These are phyloP conservation scores for Gallinago media DNA, from an alignment of 2,113 vertebrate genomes.

Conservation along the genomic window DNA sequence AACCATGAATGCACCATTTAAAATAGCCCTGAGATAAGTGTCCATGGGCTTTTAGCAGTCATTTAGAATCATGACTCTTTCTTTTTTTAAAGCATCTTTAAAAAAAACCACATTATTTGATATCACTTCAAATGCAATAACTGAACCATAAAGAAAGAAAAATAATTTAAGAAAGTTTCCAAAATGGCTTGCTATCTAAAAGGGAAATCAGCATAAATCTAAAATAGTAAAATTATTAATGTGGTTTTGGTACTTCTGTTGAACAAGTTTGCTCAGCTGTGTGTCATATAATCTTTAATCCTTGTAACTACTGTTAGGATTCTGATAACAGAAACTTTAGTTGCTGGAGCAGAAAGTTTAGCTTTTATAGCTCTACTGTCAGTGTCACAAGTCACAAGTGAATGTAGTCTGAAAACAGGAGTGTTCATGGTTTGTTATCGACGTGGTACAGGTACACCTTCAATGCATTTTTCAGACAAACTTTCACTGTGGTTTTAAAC, in stretches of 20 bases:
- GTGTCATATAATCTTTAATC: neutral
- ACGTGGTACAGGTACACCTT: neutral
- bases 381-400: neutral
- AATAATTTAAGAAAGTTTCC: neutral
- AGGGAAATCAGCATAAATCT: neutral
- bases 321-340: neutral
- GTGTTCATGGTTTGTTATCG: neutral
- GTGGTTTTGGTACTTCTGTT: neutral
- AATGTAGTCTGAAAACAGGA: neutral
- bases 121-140: neutral
- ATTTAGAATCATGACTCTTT: neutral
- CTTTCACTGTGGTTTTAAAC: neutral
- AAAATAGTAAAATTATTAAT: neutral
- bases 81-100: neutral
- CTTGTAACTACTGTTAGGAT: neutral
- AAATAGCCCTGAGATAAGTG: neutral
- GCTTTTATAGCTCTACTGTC: neutral
- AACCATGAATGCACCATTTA: neutral
- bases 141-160: neutral
- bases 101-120: neutral
- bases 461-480: neutral
- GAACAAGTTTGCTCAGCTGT: neutral
- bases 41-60: neutral
- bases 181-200: neutral
- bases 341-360: neutral